Conservation (phyloP, 1,140 invertebrate genomes). For the Bombyx mori region ASM3026992v2 NC_085113.1:13330501-13331000, state of each 20-base stretch:
- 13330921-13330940: constrained; percentile 50
- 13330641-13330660: constrained; percentile 65
- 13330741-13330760: constrained; percentile 76
- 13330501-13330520: constrained; percentile 74
- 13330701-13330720: constrained; percentile 42
- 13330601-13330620: constrained; percentile 64
- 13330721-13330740: constrained; percentile 75
- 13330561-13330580: constrained; percentile 82
- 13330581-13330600: constrained; percentile 73
- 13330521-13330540: constrained; percentile 89
- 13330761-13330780: constrained; percentile 67
- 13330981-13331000: constrained; percentile 66
- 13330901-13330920: constrained; percentile 67
- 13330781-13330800: constrained; percentile 59
- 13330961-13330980: constrained; percentile 50
- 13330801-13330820: constrained; percentile 48
- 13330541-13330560: constrained; percentile 84
- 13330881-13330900: constrained; percentile 72
- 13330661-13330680: constrained; percentile 63
- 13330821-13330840: constrained; percentile 73
- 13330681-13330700: constrained; percentile 45
- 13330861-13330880: constrained; percentile 74
- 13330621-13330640: constrained; percentile 70
- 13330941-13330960: constrained; percentile 32
- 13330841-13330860: constrained; percentile 76